phyloP scores from a whole-genome alignment of 1,140 invertebrate genomes.

The Ditylenchus dipsaci region DNA sequence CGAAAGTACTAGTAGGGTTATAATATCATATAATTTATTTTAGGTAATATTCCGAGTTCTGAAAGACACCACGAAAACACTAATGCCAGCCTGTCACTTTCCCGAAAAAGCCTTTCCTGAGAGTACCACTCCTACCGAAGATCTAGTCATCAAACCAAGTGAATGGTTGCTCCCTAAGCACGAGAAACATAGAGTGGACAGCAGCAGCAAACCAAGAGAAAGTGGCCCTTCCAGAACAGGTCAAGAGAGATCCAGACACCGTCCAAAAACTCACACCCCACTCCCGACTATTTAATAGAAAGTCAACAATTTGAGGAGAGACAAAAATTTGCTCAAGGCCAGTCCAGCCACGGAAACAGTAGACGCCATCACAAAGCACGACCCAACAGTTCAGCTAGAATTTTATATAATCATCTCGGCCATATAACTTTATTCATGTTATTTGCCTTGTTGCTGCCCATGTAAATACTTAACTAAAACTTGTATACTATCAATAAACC shows the following conservation, averaged over 20 bases:
- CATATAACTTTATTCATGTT: neutral
- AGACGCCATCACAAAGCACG: neutral
- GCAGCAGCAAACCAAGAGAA: neutral
- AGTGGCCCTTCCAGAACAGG: neutral
- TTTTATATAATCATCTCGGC: neutral
- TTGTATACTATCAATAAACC: neutral
- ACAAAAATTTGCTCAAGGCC: too few relatives aligned
- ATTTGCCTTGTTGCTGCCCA: neutral
- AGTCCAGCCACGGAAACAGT: neutral
- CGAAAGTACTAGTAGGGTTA: neutral
- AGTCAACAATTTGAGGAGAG: too few relatives aligned
- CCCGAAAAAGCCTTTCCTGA: constrained; percentile 9
- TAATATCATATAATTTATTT: constrained; percentile 25
- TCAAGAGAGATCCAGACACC: neutral
- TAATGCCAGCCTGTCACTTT: constrained; percentile 54
- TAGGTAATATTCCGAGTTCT: constrained; percentile 57
- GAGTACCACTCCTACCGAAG: neutral
- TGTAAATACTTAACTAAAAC: neutral
- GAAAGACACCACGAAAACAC: constrained; percentile 55
- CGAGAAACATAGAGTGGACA: neutral
- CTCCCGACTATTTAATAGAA: too few relatives aligned
- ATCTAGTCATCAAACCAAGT: neutral
- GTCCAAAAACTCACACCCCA: too few relatives aligned
- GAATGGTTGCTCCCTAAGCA: neutral
- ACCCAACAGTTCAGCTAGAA: neutral